Percentiles rank a stretch among this genome's conserved stretches.
phyloP scores from a whole-genome alignment of 2,797 vertebrate genomes.

The Helarctos malayanus region DNA sequence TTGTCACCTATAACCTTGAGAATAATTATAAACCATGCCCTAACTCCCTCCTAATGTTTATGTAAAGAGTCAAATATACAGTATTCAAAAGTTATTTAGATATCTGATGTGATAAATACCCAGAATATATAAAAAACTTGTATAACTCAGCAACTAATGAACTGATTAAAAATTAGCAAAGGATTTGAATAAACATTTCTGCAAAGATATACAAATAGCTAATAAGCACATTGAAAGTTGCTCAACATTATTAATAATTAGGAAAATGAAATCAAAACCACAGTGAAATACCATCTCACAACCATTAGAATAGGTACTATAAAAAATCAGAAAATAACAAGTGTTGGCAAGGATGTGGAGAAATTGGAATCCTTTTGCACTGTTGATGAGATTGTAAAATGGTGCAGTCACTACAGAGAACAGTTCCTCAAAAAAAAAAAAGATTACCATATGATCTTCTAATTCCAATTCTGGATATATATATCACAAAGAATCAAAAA shows the following conservation, averaged over 20 bases:
- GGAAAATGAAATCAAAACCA: neutral
- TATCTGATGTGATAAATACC: neutral
- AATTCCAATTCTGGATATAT: neutral
- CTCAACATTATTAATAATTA: neutral
- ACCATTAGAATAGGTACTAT: neutral
- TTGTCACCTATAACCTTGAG: neutral
- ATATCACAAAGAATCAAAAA: neutral
- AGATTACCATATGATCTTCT: neutral
- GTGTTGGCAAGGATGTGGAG: neutral
- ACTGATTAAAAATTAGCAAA: neutral
- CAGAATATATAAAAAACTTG: neutral
- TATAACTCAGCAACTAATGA: neutral
- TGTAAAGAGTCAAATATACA: neutral
- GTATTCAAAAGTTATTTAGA: neutral
- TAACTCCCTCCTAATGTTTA: neutral
- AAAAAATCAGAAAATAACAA: constrained; percentile 3
- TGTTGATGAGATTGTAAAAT: neutral
- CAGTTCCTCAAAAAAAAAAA: neutral
- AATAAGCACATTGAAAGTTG: neutral
- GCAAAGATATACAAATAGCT: neutral
- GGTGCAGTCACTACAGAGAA: neutral
- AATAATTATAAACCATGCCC: neutral
- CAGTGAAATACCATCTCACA: neutral
- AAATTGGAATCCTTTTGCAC: neutral
- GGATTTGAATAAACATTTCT: neutral